Evolutionary conservation across 2,113 vertebrate species (phyloP), one percentile per base, ranked within the genome.

Genomic region (Muscicapa adusta): DNA sequence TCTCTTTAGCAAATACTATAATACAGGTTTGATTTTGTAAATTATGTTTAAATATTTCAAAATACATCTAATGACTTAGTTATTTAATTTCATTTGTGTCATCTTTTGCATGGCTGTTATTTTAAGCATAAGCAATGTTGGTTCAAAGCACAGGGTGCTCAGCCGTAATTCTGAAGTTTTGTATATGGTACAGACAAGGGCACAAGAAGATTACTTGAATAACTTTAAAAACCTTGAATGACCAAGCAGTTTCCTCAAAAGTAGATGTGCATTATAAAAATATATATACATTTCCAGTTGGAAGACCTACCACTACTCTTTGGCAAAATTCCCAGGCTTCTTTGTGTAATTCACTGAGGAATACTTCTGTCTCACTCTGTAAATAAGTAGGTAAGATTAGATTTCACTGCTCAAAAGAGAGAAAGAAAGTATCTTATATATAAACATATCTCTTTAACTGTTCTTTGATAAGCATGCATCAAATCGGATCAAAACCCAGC

Each of bases 351-450:
- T 91, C 91, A 62, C 45, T 25, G 38, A 88, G 72, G 71, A 92
- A 96, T 91, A 92, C 66, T 79, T 88, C 67, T 73, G 50, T 83
- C 54, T 93, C 71, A 22, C 28, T 76, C 45, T 58, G 33, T 85
- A 91, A 94, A 93, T 70, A 85, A 85, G 53, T 36, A 94, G 54
- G 50, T 76, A 85, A 85, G 74, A 85, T 91, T 95, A 86, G 56
- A 80, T 95, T 91, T 93, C 92, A 62, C 58, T 47, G 13, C 54
- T 90, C 34, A 54, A 89, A 95, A 73, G 54, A 73, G 33, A 90
- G 24, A 91, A 90, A 91, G 74, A 72, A 79, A 23, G 29, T 83
- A 68, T 82, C 92, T 88, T 79, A 70, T 34, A 85, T 57, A 79
- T 50, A 93, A 82, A 83, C 78, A 89, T 74, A 70, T 58, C 42